Percentiles rank a stretch among this genome's conserved stretches.
Conservation (phyloP, 92 coral and sea anemone species). For the Bergia sp. region DNA sequence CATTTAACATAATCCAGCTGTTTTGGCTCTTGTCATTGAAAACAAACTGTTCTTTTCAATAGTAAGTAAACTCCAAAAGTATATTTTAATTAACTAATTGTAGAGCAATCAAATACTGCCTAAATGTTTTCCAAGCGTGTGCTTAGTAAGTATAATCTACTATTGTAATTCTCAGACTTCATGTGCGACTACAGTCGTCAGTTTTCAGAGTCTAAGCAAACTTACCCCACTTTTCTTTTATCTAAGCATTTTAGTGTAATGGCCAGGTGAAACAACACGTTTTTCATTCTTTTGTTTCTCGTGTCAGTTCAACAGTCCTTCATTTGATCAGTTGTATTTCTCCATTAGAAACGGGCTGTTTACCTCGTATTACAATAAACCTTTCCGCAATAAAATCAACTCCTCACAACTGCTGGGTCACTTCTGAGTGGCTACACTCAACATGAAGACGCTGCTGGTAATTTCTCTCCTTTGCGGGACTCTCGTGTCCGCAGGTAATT, state of each 20-base stretch:
- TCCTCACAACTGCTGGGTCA: background rate
- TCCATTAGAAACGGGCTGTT: background rate
- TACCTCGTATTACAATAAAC: background rate
- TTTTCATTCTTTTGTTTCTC: no score
- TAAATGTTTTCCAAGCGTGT: background rate
- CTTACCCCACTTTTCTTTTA: background rate
- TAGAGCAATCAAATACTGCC: background rate
- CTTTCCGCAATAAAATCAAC: background rate
- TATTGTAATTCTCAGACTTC: background rate
- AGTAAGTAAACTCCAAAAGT: background rate
- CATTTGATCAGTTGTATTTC: background rate
- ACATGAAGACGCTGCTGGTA: slow-evolving; percentile 2
- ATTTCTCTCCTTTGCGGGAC: background rate
- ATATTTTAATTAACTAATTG: background rate
- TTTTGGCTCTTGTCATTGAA: background rate
- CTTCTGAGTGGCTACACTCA: background rate
- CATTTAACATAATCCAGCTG: background rate
- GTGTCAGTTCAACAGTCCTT: background rate
- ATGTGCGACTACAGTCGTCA: background rate
- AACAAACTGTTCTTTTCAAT: background rate
- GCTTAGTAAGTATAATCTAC: no score
- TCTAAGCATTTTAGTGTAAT: background rate
- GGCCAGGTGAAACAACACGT: background rate
- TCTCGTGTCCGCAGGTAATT: slow-evolving; percentile 7
- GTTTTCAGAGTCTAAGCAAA: background rate